Conservation (phyloP, 2,888 invertebrate species). For the Saturnia pavonia region DNA sequence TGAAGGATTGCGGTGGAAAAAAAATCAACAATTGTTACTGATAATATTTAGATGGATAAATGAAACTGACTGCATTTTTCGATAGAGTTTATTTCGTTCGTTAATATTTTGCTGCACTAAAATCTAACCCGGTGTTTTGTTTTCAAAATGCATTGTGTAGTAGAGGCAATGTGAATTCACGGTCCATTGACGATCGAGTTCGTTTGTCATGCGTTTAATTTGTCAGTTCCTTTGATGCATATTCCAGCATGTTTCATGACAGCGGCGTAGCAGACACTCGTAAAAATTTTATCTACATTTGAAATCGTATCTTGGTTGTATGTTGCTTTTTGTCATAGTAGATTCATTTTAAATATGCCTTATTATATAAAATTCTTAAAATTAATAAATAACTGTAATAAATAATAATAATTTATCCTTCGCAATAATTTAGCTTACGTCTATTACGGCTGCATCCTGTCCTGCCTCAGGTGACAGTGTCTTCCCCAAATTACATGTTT, state of each 20-base stretch:
- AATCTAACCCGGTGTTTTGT: slow-evolving; percentile 1
- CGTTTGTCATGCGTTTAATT: slow-evolving; percentile 54
- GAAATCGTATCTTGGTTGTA: slow-evolving; percentile 27
- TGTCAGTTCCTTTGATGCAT: slow-evolving; percentile 59
- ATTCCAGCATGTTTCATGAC: slow-evolving; percentile 55
- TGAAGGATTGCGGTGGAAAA: no score
- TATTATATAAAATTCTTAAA: neutral
- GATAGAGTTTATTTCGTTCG: neutral
- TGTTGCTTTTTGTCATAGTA: neutral
- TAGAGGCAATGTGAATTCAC: slow-evolving; percentile 33
- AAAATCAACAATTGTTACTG: no score
- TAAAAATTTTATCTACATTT: slow-evolving; percentile 51
- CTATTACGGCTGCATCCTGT: no score
- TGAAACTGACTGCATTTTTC: neutral
- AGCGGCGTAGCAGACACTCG: slow-evolving; percentile 29
- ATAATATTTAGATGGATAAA: no score
- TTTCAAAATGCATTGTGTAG: slow-evolving; percentile 29
- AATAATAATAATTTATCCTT: no score
- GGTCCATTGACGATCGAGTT: slow-evolving; percentile 43
- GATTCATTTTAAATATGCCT: neutral
- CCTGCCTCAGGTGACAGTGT: no score
- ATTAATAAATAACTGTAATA: neutral
- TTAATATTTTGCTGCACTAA: neutral
- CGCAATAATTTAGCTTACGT: no score
- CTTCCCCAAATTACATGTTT: no score